A percentile compares a stretch with the other conserved stretches of the same genome.
phyloP scores from a whole-genome alignment of 2,113 vertebrate species.

The Thomomys bottae region DNA sequence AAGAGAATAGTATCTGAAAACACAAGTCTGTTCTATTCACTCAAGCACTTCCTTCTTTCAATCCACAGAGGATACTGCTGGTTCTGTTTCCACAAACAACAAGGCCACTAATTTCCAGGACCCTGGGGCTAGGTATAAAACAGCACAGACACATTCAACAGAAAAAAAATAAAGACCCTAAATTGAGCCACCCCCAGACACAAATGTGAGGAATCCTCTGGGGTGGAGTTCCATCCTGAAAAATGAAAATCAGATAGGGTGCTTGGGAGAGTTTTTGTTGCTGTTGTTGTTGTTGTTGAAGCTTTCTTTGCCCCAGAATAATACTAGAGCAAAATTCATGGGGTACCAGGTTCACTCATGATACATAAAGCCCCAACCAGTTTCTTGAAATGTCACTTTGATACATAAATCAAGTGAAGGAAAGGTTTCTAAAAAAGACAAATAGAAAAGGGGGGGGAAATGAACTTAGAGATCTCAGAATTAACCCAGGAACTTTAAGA shows the following conservation, averaged over 20 bases:
- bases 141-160: background rate
- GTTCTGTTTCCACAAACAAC: background rate
- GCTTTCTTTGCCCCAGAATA: background rate
- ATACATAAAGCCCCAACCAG: background rate
- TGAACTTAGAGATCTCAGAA: background rate
- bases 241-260: too few relatives aligned
- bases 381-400: background rate
- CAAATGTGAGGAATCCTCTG: background rate
- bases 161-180: background rate
- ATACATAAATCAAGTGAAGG: background rate
- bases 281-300: background rate
- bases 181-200: background rate
- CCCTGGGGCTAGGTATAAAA: background rate
- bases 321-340: background rate
- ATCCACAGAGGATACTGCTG: background rate
- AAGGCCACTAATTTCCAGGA: background rate
- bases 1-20: background rate
- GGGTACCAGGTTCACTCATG: background rate
- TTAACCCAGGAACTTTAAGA: background rate
- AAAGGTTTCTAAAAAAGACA: background rate
- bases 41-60: background rate
- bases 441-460: rapidly evolving
- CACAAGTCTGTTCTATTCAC: background rate
- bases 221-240: background rate
- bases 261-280: background rate